Conservation (phyloP, 2,888 invertebrate species). For the Nycteola revayana region DNA sequence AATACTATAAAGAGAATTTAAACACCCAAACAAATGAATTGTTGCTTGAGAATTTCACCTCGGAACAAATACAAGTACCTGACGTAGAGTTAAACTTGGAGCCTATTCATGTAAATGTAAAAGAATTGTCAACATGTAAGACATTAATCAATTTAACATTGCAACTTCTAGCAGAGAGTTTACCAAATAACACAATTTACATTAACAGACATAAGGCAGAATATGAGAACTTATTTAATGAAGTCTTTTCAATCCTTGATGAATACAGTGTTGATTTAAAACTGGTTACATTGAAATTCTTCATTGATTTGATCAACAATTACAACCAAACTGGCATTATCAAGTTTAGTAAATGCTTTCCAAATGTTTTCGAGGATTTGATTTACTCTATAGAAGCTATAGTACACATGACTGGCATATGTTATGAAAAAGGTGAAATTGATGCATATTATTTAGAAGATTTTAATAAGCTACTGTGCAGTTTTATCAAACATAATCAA, state of each 20-base stretch:
- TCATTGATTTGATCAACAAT: constrained; percentile 52
- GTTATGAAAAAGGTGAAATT: constrained; percentile 59
- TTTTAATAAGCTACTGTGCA: constrained; percentile 44
- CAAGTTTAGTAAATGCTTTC: constrained; percentile 47
- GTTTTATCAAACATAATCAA: constrained; percentile 41
- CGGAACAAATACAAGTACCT: constrained; percentile 58
- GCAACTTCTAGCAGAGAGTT: constrained; percentile 59
- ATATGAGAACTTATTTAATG: constrained; percentile 40
- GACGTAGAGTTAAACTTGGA: constrained; percentile 63
- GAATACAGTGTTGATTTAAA: constrained; percentile 64
- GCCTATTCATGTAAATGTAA: constrained; percentile 62
- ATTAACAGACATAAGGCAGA: constrained; percentile 39
- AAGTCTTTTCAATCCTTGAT: constrained; percentile 55
- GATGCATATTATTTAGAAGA: constrained; percentile 41
- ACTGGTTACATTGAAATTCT: constrained; percentile 55
- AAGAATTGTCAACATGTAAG: constrained; percentile 55
- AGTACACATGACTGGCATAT: constrained; percentile 46
- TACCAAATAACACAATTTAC: constrained; percentile 54
- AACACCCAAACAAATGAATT: constrained; percentile 31
- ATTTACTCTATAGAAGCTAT: constrained; percentile 49
- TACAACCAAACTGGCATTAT: constrained; percentile 46
- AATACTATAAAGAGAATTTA: constrained; percentile 58
- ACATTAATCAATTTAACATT: constrained; percentile 56
- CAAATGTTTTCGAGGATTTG: constrained; percentile 43
- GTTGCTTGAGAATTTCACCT: constrained; percentile 67